Base-by-base conservation (phyloP, 2,888 invertebrate genomes). In the Cosmorhoe ocellata region DNA sequence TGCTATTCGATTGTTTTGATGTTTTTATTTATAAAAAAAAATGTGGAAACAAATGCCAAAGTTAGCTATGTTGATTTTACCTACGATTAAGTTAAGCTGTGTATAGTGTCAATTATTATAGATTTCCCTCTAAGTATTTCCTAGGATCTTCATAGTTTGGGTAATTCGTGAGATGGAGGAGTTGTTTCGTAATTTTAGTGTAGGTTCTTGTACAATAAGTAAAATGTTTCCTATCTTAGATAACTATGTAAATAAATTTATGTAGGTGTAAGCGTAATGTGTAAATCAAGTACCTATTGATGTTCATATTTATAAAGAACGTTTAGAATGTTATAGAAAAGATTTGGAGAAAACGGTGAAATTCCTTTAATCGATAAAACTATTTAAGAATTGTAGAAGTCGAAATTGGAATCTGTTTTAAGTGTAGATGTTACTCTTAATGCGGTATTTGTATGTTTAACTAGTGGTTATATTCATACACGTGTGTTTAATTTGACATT, bases 21-120 rank as follows among this genome's bases (percentile, higher is more conserved):
- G 81, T 85, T 89, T 87, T 83, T 81, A 79, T 83, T 84, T 79
- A 75, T 84, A 73, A 80, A 61, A 80, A n/a, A 61, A 79, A 79
- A 80, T 81, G 78, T 81, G 84, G 79, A 88, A 90, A 87, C 87
- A 81, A 88, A 90, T 90, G 90, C 90, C 90, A 90, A 90, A 90
- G 90, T 87, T 90, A 90, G 88, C 85, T 87, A 87, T 81, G 85
- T 89, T 90, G 88, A 84, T 84, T 88, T 81, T 77, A 72, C 61
- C 66, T 81, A 80, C 71, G 74, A 72, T 84, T 87, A 86, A 88
- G 78, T 81, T 84, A 88, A 85, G 81, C 72, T 90, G 87, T 89
- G 88, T 90, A 89, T 88, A 90, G 82, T 84, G 90, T 90, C 90
- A 90, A 90, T 90, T 90, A 89, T 78, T 74, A 74, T 76, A 75